Evolutionary conservation across 2,797 vertebrate species (phyloP).

Genomic region (Manis crassicaudata): DNA sequence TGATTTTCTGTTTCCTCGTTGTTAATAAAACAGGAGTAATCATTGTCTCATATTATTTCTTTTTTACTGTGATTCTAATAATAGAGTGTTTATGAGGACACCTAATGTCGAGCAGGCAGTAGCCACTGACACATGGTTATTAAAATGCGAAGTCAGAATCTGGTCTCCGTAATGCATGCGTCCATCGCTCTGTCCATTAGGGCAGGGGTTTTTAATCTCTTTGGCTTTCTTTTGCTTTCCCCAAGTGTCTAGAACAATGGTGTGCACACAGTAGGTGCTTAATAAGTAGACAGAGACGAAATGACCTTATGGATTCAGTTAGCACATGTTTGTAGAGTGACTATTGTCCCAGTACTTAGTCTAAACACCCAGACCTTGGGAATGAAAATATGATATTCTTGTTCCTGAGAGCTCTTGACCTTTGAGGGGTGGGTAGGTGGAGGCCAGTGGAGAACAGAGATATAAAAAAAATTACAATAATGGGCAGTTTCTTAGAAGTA

Average conservation of each 20-base stretch:
- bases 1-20: not conserved
- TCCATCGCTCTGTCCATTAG: too few relatives aligned
- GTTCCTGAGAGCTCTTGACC: not conserved
- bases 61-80: not conserved
- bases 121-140: rapidly evolving
- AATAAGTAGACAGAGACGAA: not conserved
- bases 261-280: not conserved
- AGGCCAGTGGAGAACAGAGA: not conserved
- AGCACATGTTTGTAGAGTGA: not conserved
- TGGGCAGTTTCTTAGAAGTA: not conserved
- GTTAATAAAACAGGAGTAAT: not conserved
- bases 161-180: not conserved
- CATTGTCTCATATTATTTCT: not conserved
- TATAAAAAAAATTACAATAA: not conserved
- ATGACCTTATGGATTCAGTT: not conserved
- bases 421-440: not conserved
- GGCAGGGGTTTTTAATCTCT: not conserved
- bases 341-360: not conserved
- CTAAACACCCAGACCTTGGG: not conserved
- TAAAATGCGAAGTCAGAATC: not conserved
- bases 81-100: not conserved
- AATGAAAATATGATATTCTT: not conserved
- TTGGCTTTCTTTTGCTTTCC: not conserved
- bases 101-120: not conserved
- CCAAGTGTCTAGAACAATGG: not conserved